Percentiles rank a stretch among this genome's conserved stretches.
phyloP scores from a whole-genome alignment of 2,797 vertebrate genomes.

The Notamacropus eugenii region DNA sequence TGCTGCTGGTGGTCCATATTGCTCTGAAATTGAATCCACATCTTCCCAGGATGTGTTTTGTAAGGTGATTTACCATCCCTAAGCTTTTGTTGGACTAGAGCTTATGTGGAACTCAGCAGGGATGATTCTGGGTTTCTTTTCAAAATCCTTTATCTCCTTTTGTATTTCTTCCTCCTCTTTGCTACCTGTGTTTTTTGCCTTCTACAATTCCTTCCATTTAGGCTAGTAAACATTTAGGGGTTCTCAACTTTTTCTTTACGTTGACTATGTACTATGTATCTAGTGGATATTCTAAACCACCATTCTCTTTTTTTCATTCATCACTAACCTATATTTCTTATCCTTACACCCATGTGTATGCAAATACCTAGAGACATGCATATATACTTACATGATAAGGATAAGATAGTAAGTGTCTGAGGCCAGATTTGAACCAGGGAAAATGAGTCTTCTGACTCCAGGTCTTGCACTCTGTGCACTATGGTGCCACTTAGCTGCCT shows the following conservation, averaged over 20 bases:
- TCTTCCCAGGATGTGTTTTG: slow-evolving; percentile 62
- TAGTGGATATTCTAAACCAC: slow-evolving; percentile 1
- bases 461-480: neutral
- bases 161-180: neutral
- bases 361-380: neutral
- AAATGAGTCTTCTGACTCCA: neutral
- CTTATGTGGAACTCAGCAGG: slow-evolving; percentile 60
- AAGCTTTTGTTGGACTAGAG: slow-evolving; percentile 52
- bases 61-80: slow-evolving; percentile 61
- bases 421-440: neutral
- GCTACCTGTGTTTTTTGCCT: neutral
- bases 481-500: neutral
- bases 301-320: neutral
- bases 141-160: neutral
- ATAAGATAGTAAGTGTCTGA: neutral
- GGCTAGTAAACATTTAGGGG: neutral
- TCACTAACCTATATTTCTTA: neutral
- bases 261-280: neutral
- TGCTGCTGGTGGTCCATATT: slow-evolving; percentile 69
- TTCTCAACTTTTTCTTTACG: slow-evolving; percentile 27
- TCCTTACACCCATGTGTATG: neutral
- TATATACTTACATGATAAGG: neutral
- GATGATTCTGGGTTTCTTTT: slow-evolving; percentile 33
- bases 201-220: neutral
- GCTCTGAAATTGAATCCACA: slow-evolving; percentile 68